Percentiles rank a stretch among this genome's conserved stretches.
Conservation (phyloP, 2,888 invertebrate genomes). For the Chalcis sispes region DNA sequence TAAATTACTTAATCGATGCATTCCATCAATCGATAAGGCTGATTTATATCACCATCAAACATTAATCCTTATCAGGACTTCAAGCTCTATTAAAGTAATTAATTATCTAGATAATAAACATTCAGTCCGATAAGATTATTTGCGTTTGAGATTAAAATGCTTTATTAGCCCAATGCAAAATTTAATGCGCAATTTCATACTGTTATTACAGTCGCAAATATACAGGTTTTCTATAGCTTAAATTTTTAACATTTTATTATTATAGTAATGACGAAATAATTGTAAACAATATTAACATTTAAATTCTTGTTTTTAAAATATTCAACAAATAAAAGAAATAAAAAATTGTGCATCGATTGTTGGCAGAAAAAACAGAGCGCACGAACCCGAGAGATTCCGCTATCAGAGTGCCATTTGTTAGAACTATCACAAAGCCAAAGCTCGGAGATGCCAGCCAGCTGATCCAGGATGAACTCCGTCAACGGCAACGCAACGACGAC, state of each 20-base stretch:
- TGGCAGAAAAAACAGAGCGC: conserved; percentile 88
- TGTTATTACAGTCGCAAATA: too few relatives aligned
- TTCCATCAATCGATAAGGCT: conserved; percentile 24
- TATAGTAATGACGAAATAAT: too few relatives aligned
- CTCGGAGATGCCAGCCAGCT: conserved; percentile 72
- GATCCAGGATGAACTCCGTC: conserved; percentile 70
- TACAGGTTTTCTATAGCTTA: too few relatives aligned
- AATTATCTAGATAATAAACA: conserved; percentile 8
- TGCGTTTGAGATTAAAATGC: too few relatives aligned
- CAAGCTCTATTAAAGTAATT: conserved; percentile 20
- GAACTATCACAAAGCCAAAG: conserved; percentile 77
- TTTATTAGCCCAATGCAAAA: background rate
- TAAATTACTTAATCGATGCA: conserved; percentile 12
- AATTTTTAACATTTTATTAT: too few relatives aligned
- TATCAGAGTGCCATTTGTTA: conserved; percentile 85
- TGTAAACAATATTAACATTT: too few relatives aligned
- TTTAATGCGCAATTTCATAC: background rate
- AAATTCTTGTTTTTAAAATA: too few relatives aligned
- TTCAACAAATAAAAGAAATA: background rate
- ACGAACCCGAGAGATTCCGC: conserved; percentile 85
- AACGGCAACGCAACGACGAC: conserved; percentile 58
- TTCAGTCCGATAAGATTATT: conserved; percentile 3
- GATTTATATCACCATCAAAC: conserved; percentile 13
- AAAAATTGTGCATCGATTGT: background rate
- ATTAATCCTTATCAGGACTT: conserved; percentile 13